Percentiles rank a stretch among this genome's conserved stretches.
These are phyloP conservation scores for Alfaro cultratus DNA, from an alignment of 2,797 vertebrate genomes.

Conservation along the genomic window DNA sequence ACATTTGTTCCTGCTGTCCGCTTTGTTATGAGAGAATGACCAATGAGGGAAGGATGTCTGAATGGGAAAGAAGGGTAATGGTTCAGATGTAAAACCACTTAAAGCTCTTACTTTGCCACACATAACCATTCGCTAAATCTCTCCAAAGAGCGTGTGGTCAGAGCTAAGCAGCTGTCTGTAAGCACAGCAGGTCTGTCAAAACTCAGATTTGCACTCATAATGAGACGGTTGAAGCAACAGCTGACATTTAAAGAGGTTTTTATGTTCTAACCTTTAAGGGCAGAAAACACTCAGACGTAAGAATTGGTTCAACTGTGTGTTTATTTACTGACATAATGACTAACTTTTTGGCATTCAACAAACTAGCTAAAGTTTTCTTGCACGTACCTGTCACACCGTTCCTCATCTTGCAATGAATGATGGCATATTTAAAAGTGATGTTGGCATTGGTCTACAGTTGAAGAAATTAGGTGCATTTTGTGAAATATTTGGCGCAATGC, in stretches of 20 bases:
- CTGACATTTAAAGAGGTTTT: conserved; percentile 13
- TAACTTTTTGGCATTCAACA: background rate
- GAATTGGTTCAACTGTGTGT: conserved; percentile 1
- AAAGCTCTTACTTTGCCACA: conserved; percentile 28
- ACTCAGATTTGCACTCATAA: conserved; percentile 2
- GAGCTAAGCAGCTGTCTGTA: conserved; percentile 19
- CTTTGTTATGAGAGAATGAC: conserved; percentile 5
- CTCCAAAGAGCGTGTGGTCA: conserved; percentile 9
- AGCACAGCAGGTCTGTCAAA: background rate
- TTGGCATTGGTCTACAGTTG: background rate
- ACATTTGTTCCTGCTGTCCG: conserved; percentile 23
- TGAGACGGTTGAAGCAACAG: conserved; percentile 1
- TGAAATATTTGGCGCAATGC: background rate
- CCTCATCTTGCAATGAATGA: background rate
- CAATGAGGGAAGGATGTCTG: background rate
- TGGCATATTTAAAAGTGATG: background rate
- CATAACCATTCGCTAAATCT: conserved; percentile 17
- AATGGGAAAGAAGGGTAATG: conserved; percentile 7
- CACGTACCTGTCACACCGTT: background rate
- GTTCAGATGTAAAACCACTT: conserved; percentile 21
- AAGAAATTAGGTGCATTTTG: background rate
- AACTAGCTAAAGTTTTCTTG: background rate
- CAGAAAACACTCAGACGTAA: conserved; percentile 1
- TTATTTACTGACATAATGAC: background rate
- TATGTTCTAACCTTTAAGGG: background rate